These are phyloP conservation scores for Amphibalanus amphitrite DNA, from an alignment of 1,140 invertebrate species.

Conservation along the genomic window DNA sequence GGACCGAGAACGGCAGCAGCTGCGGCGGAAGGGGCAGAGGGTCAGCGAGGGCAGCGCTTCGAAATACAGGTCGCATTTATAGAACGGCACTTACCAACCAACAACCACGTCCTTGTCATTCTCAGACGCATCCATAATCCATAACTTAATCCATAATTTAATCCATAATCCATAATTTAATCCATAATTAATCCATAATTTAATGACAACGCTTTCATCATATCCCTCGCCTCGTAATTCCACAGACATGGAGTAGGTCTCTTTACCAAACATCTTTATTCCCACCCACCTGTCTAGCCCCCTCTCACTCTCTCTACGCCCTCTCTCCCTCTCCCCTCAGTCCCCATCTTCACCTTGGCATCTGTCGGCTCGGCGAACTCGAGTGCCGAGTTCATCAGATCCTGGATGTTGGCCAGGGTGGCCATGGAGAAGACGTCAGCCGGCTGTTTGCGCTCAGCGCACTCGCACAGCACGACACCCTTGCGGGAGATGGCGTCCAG, in stretches of 20 bases:
- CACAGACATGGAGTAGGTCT: no score
- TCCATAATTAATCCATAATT: not conserved
- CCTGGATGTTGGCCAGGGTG: not conserved
- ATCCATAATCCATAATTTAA: not conserved
- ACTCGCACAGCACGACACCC: not conserved
- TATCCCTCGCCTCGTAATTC: no score
- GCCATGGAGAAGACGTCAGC: not conserved
- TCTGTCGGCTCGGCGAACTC: not conserved
- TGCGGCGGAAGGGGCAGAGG: not conserved
- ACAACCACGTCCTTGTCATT: no score
- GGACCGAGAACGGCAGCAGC: not conserved
- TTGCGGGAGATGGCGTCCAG: not conserved
- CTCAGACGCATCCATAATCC: no score
- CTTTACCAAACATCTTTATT: no score
- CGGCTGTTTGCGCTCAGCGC: not conserved
- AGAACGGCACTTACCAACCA: not conserved
- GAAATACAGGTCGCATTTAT: not conserved
- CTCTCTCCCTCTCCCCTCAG: no score
- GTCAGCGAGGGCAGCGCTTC: not conserved
- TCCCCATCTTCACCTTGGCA: no score
- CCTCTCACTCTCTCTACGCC: no score
- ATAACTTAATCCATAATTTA: no score
- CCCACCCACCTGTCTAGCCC: no score
- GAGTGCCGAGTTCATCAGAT: not conserved
- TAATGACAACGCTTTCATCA: not conserved